Percentiles rank a stretch among this genome's conserved stretches.
Conservation (phyloP, 2,113 vertebrate species). For the Fulica atra region DNA sequence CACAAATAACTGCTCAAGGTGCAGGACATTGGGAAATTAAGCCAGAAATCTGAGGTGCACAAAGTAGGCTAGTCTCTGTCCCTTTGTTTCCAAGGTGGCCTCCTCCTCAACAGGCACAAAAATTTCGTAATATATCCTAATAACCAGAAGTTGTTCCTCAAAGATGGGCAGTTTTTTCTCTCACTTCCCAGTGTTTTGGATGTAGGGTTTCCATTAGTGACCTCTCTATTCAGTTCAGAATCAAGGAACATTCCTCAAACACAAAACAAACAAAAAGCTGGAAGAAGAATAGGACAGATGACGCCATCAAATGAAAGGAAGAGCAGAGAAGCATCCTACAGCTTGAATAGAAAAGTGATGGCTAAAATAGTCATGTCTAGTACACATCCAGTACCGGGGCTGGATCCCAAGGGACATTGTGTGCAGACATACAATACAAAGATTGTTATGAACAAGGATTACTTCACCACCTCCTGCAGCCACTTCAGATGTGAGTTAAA, state of each 20-base stretch:
- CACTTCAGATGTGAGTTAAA: constrained; percentile 49
- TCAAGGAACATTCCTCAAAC: constrained; percentile 25
- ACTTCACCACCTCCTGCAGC: constrained; percentile 58
- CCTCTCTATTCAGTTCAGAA: constrained; percentile 44
- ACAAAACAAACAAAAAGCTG: constrained; percentile 45
- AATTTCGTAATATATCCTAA: background rate
- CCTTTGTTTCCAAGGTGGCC: background rate
- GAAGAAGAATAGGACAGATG: constrained; percentile 19
- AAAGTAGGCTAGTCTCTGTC: background rate
- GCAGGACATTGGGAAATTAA: background rate
- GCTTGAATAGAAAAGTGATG: constrained; percentile 40
- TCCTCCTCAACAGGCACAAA: background rate
- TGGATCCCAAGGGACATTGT: constrained; percentile 48
- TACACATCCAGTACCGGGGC: background rate
- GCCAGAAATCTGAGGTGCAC: background rate
- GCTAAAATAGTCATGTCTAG: constrained; percentile 52
- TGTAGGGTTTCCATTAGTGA: constrained; percentile 26
- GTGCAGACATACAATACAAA: constrained; percentile 58
- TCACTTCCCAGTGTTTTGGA: background rate
- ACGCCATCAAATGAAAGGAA: constrained; percentile 7
- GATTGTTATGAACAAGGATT: constrained; percentile 48
- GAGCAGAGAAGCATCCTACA: constrained; percentile 25
- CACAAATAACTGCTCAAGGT: background rate
- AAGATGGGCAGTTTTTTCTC: background rate
- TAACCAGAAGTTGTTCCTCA: background rate